These are phyloP conservation scores for Ceramica pisi DNA, from an alignment of 2,888 invertebrate species.

Conservation along the genomic window DNA sequence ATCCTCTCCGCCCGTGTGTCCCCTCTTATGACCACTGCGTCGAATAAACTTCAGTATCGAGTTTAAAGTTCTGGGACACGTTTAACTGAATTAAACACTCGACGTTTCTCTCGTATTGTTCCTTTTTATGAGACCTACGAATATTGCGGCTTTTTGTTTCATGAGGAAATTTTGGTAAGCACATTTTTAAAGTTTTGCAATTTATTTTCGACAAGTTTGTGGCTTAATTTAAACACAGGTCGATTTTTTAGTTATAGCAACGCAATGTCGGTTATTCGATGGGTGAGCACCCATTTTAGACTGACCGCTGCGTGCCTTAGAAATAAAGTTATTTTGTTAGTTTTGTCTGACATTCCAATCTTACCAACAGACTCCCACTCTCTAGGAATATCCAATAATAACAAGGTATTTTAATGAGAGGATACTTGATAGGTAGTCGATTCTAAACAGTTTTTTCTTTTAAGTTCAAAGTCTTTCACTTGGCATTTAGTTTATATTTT, in stretches of 20 bases:
- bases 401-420: conserved; percentile 34
- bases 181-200: neutral
- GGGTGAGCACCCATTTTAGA: too few species aligned
- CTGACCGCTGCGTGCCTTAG: too few species aligned
- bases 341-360: too few species aligned
- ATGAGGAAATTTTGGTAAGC: neutral
- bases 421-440: conserved; percentile 26
- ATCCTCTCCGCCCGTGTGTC: conserved; percentile 54
- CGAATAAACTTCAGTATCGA: conserved; percentile 74
- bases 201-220: neutral
- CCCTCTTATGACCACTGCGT: conserved; percentile 68
- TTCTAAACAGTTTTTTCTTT: neutral
- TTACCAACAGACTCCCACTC: too few species aligned
- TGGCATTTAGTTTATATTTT: neutral
- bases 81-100: conserved; percentile 76
- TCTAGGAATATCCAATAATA: neutral
- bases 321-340: too few species aligned
- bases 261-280: too few species aligned
- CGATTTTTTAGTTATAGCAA: too few species aligned
- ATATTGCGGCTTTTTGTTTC: neutral
- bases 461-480: neutral
- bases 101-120: conserved; percentile 54
- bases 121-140: conserved; percentile 51
- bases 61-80: conserved; percentile 73
- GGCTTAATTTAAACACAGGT: too few species aligned